A percentile compares a stretch with the other conserved stretches of the same genome.
Evolutionary conservation across 2,888 invertebrate species (phyloP).

Genomic region (Kuschelorhynchus macadamiae): DNA sequence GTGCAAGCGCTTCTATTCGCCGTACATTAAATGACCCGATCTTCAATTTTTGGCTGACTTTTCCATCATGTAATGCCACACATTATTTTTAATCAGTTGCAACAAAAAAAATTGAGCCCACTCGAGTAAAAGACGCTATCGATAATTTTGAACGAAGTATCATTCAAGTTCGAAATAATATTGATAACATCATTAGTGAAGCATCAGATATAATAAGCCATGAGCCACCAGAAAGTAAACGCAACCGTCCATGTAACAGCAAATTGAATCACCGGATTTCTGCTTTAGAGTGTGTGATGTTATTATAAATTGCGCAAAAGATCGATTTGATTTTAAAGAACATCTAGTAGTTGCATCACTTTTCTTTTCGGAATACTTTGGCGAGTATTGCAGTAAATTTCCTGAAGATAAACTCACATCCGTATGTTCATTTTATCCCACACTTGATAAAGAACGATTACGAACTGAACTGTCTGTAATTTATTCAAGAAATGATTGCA

Average conservation of each 20-base stretch:
- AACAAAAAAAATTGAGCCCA: constrained; percentile 32
- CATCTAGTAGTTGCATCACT: constrained; percentile 55
- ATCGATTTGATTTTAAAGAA: constrained; percentile 54
- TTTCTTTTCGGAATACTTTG: constrained; percentile 52
- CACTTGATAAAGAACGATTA: too few species aligned
- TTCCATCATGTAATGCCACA: constrained; percentile 54
- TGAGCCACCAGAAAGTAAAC: neutral
- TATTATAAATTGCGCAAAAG: constrained; percentile 52
- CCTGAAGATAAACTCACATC: constrained; percentile 31
- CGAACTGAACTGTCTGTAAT: too few species aligned
- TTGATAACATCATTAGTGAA: constrained; percentile 22
- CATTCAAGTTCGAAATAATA: constrained; percentile 42
- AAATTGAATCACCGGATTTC: neutral
- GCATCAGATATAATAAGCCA: constrained; percentile 2
- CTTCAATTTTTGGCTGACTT: constrained; percentile 54
- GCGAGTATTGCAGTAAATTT: constrained; percentile 46
- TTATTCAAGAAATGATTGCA: too few species aligned
- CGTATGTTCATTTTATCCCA: constrained; percentile 43
- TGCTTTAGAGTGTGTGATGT: constrained; percentile 52
- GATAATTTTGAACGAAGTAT: constrained; percentile 47
- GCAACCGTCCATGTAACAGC: neutral
- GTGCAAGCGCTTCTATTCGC: constrained; percentile 27
- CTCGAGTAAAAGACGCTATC: constrained; percentile 4
- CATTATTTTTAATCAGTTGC: constrained; percentile 49
- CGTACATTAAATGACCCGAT: constrained; percentile 30